Percentiles rank a stretch among this genome's conserved stretches.
phyloP scores from a whole-genome alignment of 2,888 invertebrate species.

The Heliconius erato region DNA sequence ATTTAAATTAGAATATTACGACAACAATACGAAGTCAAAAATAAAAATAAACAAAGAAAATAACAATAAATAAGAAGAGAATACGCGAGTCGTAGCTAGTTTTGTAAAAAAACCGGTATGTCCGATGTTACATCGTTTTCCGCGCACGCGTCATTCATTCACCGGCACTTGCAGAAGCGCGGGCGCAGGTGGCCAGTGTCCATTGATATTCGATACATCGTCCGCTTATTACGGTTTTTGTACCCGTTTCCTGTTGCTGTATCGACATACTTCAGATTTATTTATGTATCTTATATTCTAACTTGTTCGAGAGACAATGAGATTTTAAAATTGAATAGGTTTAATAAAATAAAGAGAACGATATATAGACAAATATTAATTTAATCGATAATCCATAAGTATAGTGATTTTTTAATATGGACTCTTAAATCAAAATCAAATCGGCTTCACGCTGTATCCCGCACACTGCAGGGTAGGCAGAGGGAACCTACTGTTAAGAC shows the following conservation, averaged over 20 bases:
- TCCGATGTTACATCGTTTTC: constrained; percentile 50
- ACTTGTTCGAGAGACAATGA: constrained; percentile 44
- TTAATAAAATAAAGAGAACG: background rate
- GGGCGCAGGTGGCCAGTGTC: constrained; percentile 57
- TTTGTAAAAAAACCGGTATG: constrained; percentile 42
- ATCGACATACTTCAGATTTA: constrained; percentile 55
- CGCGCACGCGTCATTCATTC: constrained; percentile 54
- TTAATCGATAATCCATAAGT: too few relatives aligned
- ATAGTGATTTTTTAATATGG: too few relatives aligned
- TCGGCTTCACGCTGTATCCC: too few relatives aligned
- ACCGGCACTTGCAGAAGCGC: constrained; percentile 56
- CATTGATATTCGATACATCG: constrained; percentile 60
- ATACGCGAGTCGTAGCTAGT: constrained; percentile 31
- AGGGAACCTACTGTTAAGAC: too few relatives aligned
- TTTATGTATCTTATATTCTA: constrained; percentile 47
- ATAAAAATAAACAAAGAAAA: background rate
- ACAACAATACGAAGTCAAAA: background rate
- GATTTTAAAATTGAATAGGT: constrained; percentile 10
- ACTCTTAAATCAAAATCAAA: too few relatives aligned
- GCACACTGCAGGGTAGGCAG: too few relatives aligned
- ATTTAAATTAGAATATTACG: too few relatives aligned
- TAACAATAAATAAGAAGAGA: constrained; percentile 25
- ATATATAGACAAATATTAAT: too few relatives aligned
- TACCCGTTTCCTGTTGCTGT: constrained; percentile 58
- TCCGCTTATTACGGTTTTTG: constrained; percentile 58